Evolutionary conservation across 92 coral and sea anemone species (phyloP).

Genomic region (Actinostola sp.): DNA sequence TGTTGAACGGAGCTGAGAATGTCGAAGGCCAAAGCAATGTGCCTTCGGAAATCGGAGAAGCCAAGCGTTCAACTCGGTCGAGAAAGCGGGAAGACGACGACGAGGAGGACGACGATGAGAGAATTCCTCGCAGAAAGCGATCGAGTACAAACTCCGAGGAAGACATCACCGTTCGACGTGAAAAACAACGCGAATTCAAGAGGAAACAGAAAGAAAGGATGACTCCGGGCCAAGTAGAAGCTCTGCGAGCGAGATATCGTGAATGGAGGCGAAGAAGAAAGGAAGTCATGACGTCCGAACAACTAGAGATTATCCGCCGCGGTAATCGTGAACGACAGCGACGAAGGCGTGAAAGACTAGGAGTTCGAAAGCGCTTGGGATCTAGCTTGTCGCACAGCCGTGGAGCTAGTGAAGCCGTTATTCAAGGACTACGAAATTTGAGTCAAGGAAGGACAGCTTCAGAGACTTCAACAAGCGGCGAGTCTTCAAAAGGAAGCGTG

Average conservation of each 20-base stretch:
- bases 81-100: slow-evolving; percentile 51
- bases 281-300: slow-evolving; percentile 91
- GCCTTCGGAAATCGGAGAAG: slow-evolving; percentile 67
- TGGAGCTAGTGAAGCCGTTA: slow-evolving; percentile 79
- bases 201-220: slow-evolving; percentile 89
- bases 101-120: slow-evolving; percentile 53
- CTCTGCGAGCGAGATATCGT: slow-evolving; percentile 85
- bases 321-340: slow-evolving; percentile 93
- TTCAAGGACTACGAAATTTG: slow-evolving; percentile 77
- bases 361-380: slow-evolving; percentile 77
- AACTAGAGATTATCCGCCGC: slow-evolving; percentile 85
- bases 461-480: slow-evolving; percentile 50
- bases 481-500: slow-evolving; percentile 44
- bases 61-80: slow-evolving; percentile 50
- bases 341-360: slow-evolving; percentile 94
- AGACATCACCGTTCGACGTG: slow-evolving; percentile 79
- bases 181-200: slow-evolving; percentile 87
- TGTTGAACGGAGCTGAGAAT: slow-evolving; percentile 71
- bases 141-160: slow-evolving; percentile 69
- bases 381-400: slow-evolving; percentile 70
- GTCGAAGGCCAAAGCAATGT: slow-evolving; percentile 28
- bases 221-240: slow-evolving; percentile 90
- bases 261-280: slow-evolving; percentile 93
- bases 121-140: slow-evolving; percentile 58
- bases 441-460: slow-evolving; percentile 62